phyloP scores from a whole-genome alignment of 2,797 vertebrate genomes.

The Melopsittacus undulatus region DNA sequence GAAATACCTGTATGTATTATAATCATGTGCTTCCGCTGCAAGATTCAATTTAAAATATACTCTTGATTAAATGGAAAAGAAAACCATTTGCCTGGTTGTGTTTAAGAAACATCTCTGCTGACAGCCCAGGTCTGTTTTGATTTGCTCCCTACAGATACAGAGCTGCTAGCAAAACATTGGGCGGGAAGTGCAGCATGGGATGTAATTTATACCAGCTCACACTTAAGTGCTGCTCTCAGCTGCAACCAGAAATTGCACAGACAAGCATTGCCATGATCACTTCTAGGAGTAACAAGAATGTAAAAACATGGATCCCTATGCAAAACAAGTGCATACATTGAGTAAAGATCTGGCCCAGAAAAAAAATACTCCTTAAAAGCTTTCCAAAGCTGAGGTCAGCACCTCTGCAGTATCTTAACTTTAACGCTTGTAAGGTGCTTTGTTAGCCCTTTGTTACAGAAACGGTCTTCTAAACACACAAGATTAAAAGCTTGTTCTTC shows the following conservation, averaged over 20 bases:
- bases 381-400: slow-evolving; percentile 1
- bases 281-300: neutral
- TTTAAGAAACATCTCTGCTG: slow-evolving; percentile 21
- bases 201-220: slow-evolving; percentile 20
- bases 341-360: neutral
- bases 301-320: neutral
- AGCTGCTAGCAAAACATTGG: slow-evolving; percentile 25
- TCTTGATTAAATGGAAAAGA: slow-evolving; percentile 25
- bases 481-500: neutral
- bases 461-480: neutral
- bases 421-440: neutral
- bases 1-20: neutral
- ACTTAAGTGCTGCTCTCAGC: slow-evolving; percentile 43
- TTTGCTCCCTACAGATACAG: neutral
- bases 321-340: neutral
- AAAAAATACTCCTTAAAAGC: neutral
- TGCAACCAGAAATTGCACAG: slow-evolving; percentile 23
- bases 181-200: neutral
- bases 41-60: slow-evolving; percentile 5
- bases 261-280: neutral
- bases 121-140: slow-evolving; percentile 14
- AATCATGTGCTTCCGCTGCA: neutral
- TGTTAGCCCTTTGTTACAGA: neutral
- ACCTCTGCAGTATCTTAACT: neutral
- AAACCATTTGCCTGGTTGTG: neutral